Evolutionary conservation across 1,140 invertebrate species (phyloP), one percentile per base, ranked within the genome.

Genomic region (Copidosoma floridanum): DNA sequence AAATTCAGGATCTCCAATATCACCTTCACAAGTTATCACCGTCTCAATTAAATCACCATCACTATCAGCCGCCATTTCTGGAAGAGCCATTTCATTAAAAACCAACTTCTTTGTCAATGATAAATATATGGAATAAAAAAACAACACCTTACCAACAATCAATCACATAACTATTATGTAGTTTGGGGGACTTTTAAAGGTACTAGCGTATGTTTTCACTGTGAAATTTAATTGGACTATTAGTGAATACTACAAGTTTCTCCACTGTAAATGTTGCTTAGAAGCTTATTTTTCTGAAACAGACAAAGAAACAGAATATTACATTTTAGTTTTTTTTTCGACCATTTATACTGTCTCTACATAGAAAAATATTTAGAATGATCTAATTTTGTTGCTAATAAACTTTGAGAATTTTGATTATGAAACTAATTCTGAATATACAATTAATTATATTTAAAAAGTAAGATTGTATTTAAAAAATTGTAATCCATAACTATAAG

Each of bases 1-100:
- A 79, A 92, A 89, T 68, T 86, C 81, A 67, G 90, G 89, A 80
- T 92, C 89, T 69, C 83, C 82, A 65, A 90, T 85, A 78, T 91
- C 85, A 68, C 90, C 90, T 77, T 91, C 86, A 79, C 90, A 92
- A 60, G 89, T 91, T 76, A 92, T 83, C 70, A 91, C 86, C 70
- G 88, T 88, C 81, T 88, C 85, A 73, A 88, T 81, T 74, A 84
- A 79, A 81, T 85, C 85, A 82, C 88, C 86, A 82, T 84, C 85
- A 82, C 86, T 86, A 78, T 89, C 86, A 78, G 86, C 85, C 83
- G 88, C 89, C 89, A 91, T 91, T 77, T 79, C 79, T 81, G 63
- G 38, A 62, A 67, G 47, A 65, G 37, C 52, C 59, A 26, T 20
- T 38, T 40, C 4, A 16, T 47, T 53, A 26, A 44, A 14, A 44